Percentiles rank a stretch among this genome's conserved stretches.
Evolutionary conservation across 2,113 vertebrate species (phyloP).

Genomic region (Turnix velox): DNA sequence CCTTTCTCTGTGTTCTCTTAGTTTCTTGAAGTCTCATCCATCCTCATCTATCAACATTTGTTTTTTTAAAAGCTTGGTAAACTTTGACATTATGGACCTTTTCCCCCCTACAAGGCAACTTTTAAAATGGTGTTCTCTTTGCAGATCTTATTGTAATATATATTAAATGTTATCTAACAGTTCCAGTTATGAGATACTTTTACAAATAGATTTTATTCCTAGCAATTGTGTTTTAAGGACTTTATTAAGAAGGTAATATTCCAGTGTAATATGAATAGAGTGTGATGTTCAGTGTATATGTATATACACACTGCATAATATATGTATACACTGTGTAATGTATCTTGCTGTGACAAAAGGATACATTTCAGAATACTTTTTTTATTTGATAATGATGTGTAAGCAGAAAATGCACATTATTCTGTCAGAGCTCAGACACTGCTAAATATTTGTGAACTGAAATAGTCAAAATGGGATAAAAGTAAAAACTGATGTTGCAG

Average conservation of each 20-base stretch:
- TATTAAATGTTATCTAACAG: not conserved
- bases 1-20: not conserved
- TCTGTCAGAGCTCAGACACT: not conserved
- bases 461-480: not conserved
- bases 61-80: not conserved
- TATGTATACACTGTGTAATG: not conserved
- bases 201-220: not conserved
- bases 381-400: not conserved
- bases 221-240: not conserved
- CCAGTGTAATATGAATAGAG: not conserved
- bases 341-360: not conserved
- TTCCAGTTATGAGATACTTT: not conserved
- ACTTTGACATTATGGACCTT: rapidly evolving
- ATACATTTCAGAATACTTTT: not conserved
- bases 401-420: not conserved
- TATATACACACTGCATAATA: no score
- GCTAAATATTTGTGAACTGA: not conserved
- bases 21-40: not conserved
- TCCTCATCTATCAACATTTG: not conserved
- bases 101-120: not conserved
- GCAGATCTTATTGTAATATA: not conserved
- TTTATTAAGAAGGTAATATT: not conserved
- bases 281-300: not conserved
- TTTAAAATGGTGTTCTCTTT: not conserved
- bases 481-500: not conserved